Percentiles rank a stretch among this genome's conserved stretches.
phyloP scores from a whole-genome alignment of 2,113 vertebrate genomes.

The Semicossyphus pulcher region DNA sequence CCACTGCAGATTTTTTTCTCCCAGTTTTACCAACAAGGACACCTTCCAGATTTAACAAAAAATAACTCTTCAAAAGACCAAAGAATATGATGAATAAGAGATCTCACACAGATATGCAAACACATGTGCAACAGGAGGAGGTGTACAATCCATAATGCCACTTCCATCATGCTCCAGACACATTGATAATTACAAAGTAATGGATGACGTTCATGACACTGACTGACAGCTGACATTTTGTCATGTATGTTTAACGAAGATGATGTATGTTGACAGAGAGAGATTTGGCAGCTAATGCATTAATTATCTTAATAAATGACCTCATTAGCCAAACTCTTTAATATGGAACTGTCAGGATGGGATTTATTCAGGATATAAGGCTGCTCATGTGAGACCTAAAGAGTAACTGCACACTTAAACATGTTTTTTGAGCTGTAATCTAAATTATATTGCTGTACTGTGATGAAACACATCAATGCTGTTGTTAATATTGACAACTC shows the following conservation, averaged over 20 bases:
- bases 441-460: too few relatives aligned
- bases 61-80: too few relatives aligned
- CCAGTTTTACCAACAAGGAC: background rate
- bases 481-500: too few relatives aligned
- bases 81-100: too few relatives aligned
- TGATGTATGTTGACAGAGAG: constrained; percentile 6
- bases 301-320: constrained; percentile 11
- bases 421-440: too few relatives aligned
- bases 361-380: background rate
- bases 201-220: background rate
- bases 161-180: background rate
- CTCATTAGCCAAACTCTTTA: background rate
- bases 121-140: too few relatives aligned
- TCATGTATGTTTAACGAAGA: background rate
- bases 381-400: background rate
- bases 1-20: background rate
- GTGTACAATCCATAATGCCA: too few relatives aligned
- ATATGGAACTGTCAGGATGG: background rate
- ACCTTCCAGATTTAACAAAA: background rate
- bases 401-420: too few relatives aligned
- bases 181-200: background rate
- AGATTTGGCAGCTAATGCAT: background rate
- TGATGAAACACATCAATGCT: too few relatives aligned
- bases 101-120: too few relatives aligned
- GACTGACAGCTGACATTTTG: background rate